A percentile compares a stretch with the other conserved stretches of the same genome.
Conservation (phyloP, 2,888 invertebrate genomes). For the Azorinus chamasolen region DNA sequence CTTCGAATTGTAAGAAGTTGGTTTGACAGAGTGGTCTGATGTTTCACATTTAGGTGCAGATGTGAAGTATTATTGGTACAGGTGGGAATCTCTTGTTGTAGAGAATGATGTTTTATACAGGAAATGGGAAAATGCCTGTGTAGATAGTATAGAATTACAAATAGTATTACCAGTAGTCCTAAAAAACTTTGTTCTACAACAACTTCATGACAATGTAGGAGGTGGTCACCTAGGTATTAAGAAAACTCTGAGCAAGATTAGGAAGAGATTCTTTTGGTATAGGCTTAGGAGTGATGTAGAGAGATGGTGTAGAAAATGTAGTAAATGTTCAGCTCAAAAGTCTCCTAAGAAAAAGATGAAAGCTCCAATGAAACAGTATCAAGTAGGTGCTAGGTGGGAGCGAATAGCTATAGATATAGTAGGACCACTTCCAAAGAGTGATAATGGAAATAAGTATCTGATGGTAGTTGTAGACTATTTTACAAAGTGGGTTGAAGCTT, state of each 20-base stretch:
- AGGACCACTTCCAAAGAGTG: constrained; percentile 36
- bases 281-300: constrained; percentile 25
- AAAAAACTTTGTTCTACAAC: not conserved
- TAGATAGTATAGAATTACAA: constrained; percentile 3
- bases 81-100: constrained; percentile 40
- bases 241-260: constrained; percentile 21
- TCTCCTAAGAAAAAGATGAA: not conserved
- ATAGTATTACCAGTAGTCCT: constrained; percentile 11
- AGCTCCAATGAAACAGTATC: constrained; percentile 10
- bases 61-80: constrained; percentile 43
- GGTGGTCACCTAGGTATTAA: constrained; percentile 40
- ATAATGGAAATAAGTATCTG: constrained; percentile 41
- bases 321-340: constrained; percentile 1
- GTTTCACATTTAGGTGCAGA: constrained; percentile 8
- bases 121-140: constrained; percentile 8
- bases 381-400: constrained; percentile 27
- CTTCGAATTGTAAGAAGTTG: too few species aligned
- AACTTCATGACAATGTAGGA: constrained; percentile 9
- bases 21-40: constrained; percentile 28
- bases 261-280: constrained; percentile 39
- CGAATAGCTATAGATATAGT: constrained; percentile 47
- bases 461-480: constrained; percentile 59
- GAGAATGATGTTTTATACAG: constrained; percentile 29
- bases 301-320: constrained; percentile 17
- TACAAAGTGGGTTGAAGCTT: constrained; percentile 49